These are phyloP conservation scores for Sebastes cheni DNA, from an alignment of 2,797 vertebrate genomes.

Conservation along the genomic window DNA sequence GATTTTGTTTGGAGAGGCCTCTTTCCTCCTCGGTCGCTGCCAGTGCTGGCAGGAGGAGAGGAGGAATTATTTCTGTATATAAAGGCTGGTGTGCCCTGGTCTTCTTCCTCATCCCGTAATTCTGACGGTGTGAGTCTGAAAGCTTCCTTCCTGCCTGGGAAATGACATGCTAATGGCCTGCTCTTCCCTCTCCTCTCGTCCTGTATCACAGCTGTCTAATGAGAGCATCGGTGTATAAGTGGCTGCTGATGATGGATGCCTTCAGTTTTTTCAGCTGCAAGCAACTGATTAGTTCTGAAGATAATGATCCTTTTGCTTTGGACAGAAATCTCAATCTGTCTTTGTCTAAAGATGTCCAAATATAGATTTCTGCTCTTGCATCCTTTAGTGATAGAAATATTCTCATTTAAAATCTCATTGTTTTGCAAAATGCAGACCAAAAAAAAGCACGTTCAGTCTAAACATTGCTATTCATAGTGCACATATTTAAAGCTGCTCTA, in stretches of 20 bases:
- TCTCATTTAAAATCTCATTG: background rate
- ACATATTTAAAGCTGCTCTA: background rate
- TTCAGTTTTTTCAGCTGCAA: slow-evolving; percentile 64
- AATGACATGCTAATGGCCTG: slow-evolving; percentile 74
- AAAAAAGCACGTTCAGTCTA: background rate
- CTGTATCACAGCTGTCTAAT: slow-evolving; percentile 79
- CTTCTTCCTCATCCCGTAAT: slow-evolving; percentile 68
- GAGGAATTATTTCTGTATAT: slow-evolving; percentile 45
- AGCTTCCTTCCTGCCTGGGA: slow-evolving; percentile 82
- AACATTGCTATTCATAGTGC: background rate
- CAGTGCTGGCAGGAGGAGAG: slow-evolving; percentile 18
- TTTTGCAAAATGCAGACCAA: background rate
- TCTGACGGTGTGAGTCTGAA: slow-evolving; percentile 63
- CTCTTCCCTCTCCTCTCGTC: slow-evolving; percentile 58
- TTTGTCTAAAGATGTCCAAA: slow-evolving; percentile 25
- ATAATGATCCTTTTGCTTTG: slow-evolving; percentile 30
- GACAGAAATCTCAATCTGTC: slow-evolving; percentile 25
- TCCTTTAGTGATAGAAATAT: slow-evolving; percentile 2
- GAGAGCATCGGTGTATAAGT: slow-evolving; percentile 67
- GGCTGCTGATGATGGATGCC: slow-evolving; percentile 67
- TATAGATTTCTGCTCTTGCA: slow-evolving; percentile 4
- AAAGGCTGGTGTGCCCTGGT: slow-evolving; percentile 48
- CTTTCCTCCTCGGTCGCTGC: slow-evolving; percentile 6
- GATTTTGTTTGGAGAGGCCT: slow-evolving; percentile 21
- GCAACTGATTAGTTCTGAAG: slow-evolving; percentile 31